Evolutionary conservation across 2,797 vertebrate genomes (phyloP).

Genomic region (Bovichtus diacanthus): DNA sequence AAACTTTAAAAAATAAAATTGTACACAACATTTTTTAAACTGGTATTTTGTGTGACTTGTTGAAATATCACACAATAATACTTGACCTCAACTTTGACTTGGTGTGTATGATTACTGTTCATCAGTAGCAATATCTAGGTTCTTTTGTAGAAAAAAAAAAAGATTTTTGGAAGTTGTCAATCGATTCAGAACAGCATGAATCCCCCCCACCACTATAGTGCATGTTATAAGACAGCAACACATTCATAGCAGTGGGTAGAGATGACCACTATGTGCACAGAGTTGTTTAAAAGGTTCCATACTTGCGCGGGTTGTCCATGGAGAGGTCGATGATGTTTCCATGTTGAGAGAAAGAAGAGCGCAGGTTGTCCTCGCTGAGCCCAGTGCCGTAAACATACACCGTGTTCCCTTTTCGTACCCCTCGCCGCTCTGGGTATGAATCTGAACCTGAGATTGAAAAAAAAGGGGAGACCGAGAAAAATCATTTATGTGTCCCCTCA

Average conservation of each 20-base stretch:
- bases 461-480: background rate
- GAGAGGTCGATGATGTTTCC: slow-evolving; percentile 94
- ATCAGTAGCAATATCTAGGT: too few species aligned
- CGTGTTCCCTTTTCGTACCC: slow-evolving; percentile 92
- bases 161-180: too few species aligned
- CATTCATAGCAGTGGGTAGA: background rate
- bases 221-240: background rate
- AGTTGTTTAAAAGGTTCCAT: slow-evolving; percentile 29
- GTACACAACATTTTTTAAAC: too few species aligned
- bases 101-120: too few species aligned
- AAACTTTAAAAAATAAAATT: too few species aligned
- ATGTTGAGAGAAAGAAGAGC: slow-evolving; percentile 88
- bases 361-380: slow-evolving; percentile 89
- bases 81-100: too few species aligned
- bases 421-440: slow-evolving; percentile 90
- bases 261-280: background rate
- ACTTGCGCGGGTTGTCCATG: slow-evolving; percentile 94
- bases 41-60: too few species aligned
- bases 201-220: too few species aligned
- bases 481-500: background rate
- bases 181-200: too few species aligned
- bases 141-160: too few species aligned
- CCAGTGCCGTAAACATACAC: slow-evolving; percentile 92
- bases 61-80: too few species aligned
- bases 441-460: slow-evolving; percentile 86